Percentiles rank a stretch among this genome's conserved stretches.
Conservation (phyloP, 2,113 vertebrate genomes). For the Cryptomyrus ogoouensis region DNA sequence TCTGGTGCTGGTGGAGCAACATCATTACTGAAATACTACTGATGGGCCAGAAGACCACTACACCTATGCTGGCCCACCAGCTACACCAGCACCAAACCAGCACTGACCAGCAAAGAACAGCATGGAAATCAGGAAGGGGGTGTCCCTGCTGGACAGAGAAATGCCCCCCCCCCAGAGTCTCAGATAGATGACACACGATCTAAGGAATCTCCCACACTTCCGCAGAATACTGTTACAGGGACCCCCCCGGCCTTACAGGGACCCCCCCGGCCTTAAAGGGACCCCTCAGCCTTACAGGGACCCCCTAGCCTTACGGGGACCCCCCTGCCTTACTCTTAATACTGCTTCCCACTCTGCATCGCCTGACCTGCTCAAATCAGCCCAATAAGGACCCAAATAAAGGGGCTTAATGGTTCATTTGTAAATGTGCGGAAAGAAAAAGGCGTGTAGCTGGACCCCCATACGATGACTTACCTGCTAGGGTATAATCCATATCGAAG, state of each 20-base stretch:
- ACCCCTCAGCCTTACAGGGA: no score
- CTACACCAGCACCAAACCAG: neutral
- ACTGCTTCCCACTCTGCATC: neutral
- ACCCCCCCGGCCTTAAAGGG: no score
- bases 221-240: neutral
- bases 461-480: conserved; percentile 71
- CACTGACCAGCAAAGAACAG: neutral
- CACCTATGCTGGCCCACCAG: neutral
- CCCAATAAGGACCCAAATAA: neutral
- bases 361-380: neutral
- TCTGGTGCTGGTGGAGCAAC: neutral
- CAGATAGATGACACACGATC: neutral
- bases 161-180: no score
- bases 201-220: neutral
- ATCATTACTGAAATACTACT: neutral
- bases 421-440: neutral
- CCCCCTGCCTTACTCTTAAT: neutral
- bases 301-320: no score
- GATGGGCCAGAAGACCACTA: neutral
- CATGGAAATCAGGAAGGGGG: no score
- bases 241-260: no score
- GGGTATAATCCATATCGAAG: conserved; percentile 98
- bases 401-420: neutral
- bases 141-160: no score
- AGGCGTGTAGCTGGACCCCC: neutral